A percentile compares a stretch with the other conserved stretches of the same genome.
Conservation (phyloP, 1,140 invertebrate species). For the Wiebesia pumilae region DNA sequence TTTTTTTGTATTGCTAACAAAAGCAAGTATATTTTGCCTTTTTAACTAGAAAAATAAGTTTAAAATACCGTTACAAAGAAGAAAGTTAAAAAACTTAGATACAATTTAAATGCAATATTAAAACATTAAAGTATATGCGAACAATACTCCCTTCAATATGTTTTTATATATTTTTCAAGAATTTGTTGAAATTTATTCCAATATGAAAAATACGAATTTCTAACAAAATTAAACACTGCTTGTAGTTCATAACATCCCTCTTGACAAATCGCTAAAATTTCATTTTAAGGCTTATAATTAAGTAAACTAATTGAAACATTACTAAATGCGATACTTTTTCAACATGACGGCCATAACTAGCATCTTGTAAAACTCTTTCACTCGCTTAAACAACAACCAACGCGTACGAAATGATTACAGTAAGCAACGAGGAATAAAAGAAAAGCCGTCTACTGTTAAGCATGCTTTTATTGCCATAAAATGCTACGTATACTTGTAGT, state of each 20-base stretch:
- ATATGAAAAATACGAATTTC: no score
- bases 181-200: no score
- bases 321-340: constrained; percentile 15
- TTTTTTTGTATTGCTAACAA: no score
- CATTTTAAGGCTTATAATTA: not conserved
- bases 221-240: not conserved
- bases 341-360: not conserved
- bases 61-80: constrained; percentile 21
- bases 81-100: not conserved
- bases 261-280: not conserved
- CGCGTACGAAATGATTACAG: constrained; percentile 38
- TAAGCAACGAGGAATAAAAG: constrained; percentile 51
- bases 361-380: not conserved
- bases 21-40: no score
- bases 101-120: no score
- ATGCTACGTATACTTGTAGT: constrained; percentile 58
- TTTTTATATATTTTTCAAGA: no score
- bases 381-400: constrained; percentile 40
- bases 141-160: no score
- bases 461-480: constrained; percentile 60
- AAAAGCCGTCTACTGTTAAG: constrained; percentile 43
- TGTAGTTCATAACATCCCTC: not conserved
- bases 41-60: not conserved
- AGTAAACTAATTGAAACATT: not conserved
- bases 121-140: no score